Conservation (phyloP, 2,113 vertebrate species). For the Paradoxurus hermaphroditus region DNA sequence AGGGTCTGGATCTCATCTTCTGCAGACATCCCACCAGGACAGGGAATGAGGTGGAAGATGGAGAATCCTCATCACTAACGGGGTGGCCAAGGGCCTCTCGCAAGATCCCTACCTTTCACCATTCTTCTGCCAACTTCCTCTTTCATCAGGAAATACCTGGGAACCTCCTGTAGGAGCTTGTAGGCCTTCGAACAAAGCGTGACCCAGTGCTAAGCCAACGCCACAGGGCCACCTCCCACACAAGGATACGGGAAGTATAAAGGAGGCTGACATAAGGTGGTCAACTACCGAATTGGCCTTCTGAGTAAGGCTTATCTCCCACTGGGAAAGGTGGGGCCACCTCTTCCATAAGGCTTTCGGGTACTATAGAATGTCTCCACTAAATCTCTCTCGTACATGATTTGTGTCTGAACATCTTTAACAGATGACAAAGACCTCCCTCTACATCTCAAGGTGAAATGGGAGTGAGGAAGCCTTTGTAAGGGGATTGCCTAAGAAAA, state of each 20-base stretch:
- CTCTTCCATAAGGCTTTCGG: not conserved
- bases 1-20: not conserved
- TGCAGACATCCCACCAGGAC: not conserved
- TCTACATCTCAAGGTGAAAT: not conserved
- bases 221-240: not conserved
- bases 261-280: too few species aligned
- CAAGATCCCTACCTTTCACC: not conserved
- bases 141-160: not conserved
- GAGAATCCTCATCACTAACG: not conserved
- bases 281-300: not conserved
- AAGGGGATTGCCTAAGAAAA: not conserved
- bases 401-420: not conserved
- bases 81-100: too few species aligned
- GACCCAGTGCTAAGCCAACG: not conserved
- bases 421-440: not conserved
- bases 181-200: not conserved
- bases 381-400: not conserved
- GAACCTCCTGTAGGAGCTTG: not conserved
- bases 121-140: not conserved
- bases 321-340: not conserved
- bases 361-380: not conserved
- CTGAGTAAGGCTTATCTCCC: not conserved
- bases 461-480: not conserved
- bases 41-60: not conserved
- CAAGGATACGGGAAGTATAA: not conserved